Base-by-base conservation (phyloP, 2,797 vertebrate species). In the Eospalax fontanierii region DNA sequence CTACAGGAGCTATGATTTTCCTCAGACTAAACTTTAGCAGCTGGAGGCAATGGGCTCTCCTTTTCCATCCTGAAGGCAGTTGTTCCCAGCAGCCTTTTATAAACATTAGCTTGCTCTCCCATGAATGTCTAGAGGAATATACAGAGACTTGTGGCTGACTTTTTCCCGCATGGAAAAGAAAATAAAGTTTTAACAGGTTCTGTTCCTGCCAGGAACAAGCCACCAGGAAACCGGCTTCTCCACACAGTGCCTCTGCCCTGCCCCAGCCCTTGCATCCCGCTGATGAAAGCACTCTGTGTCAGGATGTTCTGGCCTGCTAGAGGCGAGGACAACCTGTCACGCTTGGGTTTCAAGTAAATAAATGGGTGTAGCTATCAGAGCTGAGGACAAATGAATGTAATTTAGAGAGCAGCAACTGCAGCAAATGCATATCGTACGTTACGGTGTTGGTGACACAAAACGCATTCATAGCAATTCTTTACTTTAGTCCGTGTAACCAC, bases 271-370 rank as follows among this genome's bases (percentile, higher is more conserved):
- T 15, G 0, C 14, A 16, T 35, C n/a, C 11, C 0, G 40, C 40
- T 10, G 6, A 61, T 22, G n/a, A 68, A 66, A 87, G 75, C 59
- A 21, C 66, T 38, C n/a, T 6, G 50, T 46, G 79, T 85, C 83
- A 83, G 65, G 65, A 59, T 75, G 90, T 38, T 93, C 78, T 11
- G 54, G 68, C 76, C 75, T n/a, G 54, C 59, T 65, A 7, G 19
- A 76, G 74, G 68, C 4, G 35, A 15, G 80, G 63, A 93, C 85
- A 90, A n/a, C 46, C 73, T 71, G 79, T 71, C 50, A 35, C 0
- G 0, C 38, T 54, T n/a, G 66, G 3, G 33, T 46, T n/a, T 40
- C 54, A 73, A 61, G 93, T 71, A 86, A 94, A 61, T 50, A 65
- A 82, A 46, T 19, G 68, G 61, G 71, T 40, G 10, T 33, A 35